Evolutionary conservation across 2,113 vertebrate species (phyloP).

Genomic region (Gila orcuttii): DNA sequence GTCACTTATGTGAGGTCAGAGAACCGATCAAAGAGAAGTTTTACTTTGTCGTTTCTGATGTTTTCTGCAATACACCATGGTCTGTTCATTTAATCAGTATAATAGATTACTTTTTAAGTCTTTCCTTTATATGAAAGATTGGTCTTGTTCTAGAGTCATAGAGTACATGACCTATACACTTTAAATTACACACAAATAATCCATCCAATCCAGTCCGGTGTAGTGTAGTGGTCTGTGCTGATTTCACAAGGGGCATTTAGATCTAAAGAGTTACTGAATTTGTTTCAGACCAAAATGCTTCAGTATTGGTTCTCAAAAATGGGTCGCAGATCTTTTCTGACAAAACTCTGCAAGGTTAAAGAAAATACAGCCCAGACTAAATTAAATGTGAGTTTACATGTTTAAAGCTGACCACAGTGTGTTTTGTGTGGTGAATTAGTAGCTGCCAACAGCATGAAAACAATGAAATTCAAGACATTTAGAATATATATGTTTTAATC

Average conservation of each 20-base stretch:
- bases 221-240: background rate
- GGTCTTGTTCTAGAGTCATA: background rate
- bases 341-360: background rate
- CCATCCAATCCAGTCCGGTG: background rate
- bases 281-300: background rate
- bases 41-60: background rate
- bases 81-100: slow-evolving; percentile 1
- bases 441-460: background rate
- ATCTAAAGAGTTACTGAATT: background rate
- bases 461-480: background rate
- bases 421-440: background rate
- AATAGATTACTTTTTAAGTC: background rate
- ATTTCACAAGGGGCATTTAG: background rate
- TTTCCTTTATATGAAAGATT: background rate
- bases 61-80: background rate
- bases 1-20: background rate
- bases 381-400: background rate
- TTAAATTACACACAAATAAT: slow-evolving; percentile 2
- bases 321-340: background rate
- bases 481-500: background rate
- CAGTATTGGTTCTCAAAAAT: background rate
- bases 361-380: background rate
- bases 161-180: background rate
- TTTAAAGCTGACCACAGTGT: background rate
- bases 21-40: background rate